Conservation (phyloP, 2,888 invertebrate genomes). For the Amaurobius ferox region DNA sequence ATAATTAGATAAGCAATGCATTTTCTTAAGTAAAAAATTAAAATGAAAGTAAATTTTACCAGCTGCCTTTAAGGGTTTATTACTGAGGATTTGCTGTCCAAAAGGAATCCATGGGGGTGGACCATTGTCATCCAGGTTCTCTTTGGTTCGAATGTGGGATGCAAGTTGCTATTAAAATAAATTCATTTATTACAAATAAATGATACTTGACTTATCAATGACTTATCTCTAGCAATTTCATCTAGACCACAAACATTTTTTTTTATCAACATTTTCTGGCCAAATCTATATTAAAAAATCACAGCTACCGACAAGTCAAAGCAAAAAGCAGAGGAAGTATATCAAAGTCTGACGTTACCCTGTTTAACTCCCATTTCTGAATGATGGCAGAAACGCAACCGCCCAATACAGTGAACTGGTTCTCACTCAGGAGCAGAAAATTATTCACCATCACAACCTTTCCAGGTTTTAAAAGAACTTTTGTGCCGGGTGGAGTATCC, state of each 20-base stretch:
- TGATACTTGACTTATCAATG: too few relatives aligned
- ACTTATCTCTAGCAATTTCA: too few relatives aligned
- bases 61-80: conserved; percentile 10
- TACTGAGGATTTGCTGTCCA: conserved; percentile 83
- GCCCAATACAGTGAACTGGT: conserved; percentile 86
- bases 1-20: neutral
- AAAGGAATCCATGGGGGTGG: conserved; percentile 95
- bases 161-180: conserved; percentile 79
- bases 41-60: conserved; percentile 25
- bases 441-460: conserved; percentile 75
- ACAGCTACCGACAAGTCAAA: too few relatives aligned
- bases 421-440: conserved; percentile 80
- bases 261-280: too few relatives aligned
- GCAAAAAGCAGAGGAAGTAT: too few relatives aligned
- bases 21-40: neutral
- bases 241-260: too few relatives aligned
- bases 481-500: conserved; percentile 93
- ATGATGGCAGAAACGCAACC: conserved; percentile 88
- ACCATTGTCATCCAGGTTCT: conserved; percentile 81
- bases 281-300: too few relatives aligned
- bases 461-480: conserved; percentile 81
- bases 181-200: too few relatives aligned
- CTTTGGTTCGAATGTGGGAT: conserved; percentile 77
- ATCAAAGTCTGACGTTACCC: conserved; percentile 77
- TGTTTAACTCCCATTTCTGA: conserved; percentile 90